Evolutionary conservation across 2,888 invertebrate species (phyloP), one percentile per base, ranked within the genome.

Genomic region (Dasysyrphus albostriatus): DNA sequence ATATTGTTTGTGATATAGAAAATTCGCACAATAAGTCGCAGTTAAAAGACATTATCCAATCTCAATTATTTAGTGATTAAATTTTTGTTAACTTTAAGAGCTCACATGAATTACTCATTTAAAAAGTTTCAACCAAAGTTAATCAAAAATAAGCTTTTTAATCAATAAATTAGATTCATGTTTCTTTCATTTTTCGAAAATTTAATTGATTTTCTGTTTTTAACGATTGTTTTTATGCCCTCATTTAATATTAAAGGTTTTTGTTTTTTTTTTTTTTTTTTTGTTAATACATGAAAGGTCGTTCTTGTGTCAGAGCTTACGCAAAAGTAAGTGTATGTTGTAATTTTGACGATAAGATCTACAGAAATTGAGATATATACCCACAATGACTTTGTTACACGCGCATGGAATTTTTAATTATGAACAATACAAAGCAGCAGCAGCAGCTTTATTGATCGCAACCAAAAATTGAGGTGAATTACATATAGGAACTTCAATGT

Each of bases 401-500:
- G 51, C 24, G n/a, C 10, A 54, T 47, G 42, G 76, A 76, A 72
- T 70, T 61, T 49, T 49, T 32, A 49, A 63, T 74, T 77, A 19
- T n/a, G 4, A 42, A 12, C 12, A 24, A 3, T 37, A 59, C 19
- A 44, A 12, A 63, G 8, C 8, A 39, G 29, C 39, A 39, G 29
- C 39, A 72, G 54, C 24, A 72, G 61, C 29, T 67, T 67, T 61
- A 74, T n/a, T 59, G 49, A 51, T 34, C 39, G n/a, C 73, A 49
- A 37, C 24, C 65, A n/a, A 54, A 37, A 19, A 49, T 51, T 54
- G 3, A 24, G 42, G 77, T 82, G 76, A 82, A 65, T 72, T 77
- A 82, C 75, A 24, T 24, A 61, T 24, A 61, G 44, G n/a, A 54
- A 12, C 19, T 61, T 61, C 61, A 34, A 67, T 56, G 47, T 76